These are phyloP conservation scores for Tipula lateralis DNA, from an alignment of 2,888 invertebrate genomes.

Conservation along the genomic window DNA sequence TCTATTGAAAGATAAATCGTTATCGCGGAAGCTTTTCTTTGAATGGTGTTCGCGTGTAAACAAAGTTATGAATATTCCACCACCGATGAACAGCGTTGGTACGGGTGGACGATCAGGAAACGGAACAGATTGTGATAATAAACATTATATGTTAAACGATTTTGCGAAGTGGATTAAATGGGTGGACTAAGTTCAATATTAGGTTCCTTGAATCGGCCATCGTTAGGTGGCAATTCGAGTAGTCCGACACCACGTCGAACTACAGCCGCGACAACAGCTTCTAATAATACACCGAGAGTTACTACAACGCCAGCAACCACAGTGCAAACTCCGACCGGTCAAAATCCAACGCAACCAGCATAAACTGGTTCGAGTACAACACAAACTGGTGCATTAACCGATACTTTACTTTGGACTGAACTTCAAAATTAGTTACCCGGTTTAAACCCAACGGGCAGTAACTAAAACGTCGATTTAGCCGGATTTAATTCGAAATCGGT, in stretches of 20 bases:
- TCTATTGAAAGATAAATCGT: conserved; percentile 92
- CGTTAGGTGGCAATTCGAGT: conserved; percentile 43
- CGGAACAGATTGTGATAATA: conserved; percentile 74
- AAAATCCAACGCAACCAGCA: conserved; percentile 28
- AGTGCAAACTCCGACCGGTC: background rate
- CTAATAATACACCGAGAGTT: conserved; percentile 30
- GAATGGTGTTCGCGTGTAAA: conserved; percentile 89
- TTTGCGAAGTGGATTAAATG: conserved; percentile 87
- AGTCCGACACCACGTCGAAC: conserved; percentile 33
- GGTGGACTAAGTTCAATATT: conserved; percentile 72
- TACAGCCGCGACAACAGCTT: conserved; percentile 39
- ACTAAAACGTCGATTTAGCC: conserved; percentile 58
- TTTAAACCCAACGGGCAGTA: conserved; percentile 51
- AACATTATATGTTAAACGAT: conserved; percentile 86
- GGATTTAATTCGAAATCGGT: conserved; percentile 59
- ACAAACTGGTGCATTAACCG: conserved; percentile 47
- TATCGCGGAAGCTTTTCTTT: conserved; percentile 89
- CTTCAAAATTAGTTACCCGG: conserved; percentile 79
- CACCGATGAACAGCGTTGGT: conserved; percentile 60
- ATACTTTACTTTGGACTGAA: conserved; percentile 66
- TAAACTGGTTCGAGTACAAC: conserved; percentile 37
- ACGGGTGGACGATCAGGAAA: conserved; percentile 58
- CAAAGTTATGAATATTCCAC: conserved; percentile 92
- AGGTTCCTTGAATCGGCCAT: conserved; percentile 65
- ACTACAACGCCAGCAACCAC: conserved; percentile 20